Evolutionary conservation across 2,888 invertebrate genomes (phyloP), one percentile per base, ranked within the genome.

Genomic region (Beris morrisii): DNA sequence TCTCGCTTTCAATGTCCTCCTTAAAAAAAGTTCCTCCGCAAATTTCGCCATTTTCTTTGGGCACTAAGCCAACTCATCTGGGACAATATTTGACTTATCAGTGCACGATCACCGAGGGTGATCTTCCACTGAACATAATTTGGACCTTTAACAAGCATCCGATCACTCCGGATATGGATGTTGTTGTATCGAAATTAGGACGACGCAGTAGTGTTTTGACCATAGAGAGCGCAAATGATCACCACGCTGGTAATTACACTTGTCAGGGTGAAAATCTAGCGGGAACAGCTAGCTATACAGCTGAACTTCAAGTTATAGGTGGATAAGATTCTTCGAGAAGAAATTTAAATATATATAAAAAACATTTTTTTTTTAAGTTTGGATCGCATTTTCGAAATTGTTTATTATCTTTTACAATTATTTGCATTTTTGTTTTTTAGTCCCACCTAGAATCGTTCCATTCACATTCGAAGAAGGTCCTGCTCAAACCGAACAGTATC

Each of bases 371-470:
- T 48, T 48, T n/a, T 4, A 48, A n/a, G 15, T 48, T 13, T 48
- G 4, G n/a, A 13, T 48, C 5, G 48, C 5, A 15, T 48, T 48
- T 22, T 53, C 5, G n/a, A 9, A 1, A 22, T 28, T 53, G 2
- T 22, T 2, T 2, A 55, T 31, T 31, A 54, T 69, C 15, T 48
- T 50, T 64, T 11, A 22, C 67, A 54, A 55, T 65, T 67, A 38
- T 55, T 68, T 53, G 45, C 46, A 57, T 63, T 53, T n/a, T 63
- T 54, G 30, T 61, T 61, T 45, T 45, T 81, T 87, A 92, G 92
- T 92, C 82, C 79, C 87, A 76, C 92, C 92, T 78, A 88, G 87
- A 81, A 90, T 92, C 82, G 88, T 85, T 81, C 91, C 91, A 75
- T 92, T 92, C 82, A 86, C 86, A 79, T 91, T 92, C 81, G 91